Evolutionary conservation across 2,888 invertebrate species (phyloP).

Genomic region (Chloroclystis v-ata): DNA sequence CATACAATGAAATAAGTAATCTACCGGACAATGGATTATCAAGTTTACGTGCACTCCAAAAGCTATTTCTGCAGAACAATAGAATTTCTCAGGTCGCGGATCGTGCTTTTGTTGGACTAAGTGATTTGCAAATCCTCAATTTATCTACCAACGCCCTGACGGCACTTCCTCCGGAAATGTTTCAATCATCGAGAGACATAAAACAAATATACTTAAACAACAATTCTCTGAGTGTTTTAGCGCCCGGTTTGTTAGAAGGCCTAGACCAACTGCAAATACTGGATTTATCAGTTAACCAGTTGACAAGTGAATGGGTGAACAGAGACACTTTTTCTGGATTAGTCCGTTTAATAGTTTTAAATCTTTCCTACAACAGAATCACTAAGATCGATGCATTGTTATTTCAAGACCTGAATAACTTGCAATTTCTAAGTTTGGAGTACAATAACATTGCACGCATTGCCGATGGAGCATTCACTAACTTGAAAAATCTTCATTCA

Average conservation of each 20-base stretch:
- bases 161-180: conserved; percentile 87
- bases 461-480: conserved; percentile 84
- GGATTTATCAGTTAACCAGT: conserved; percentile 85
- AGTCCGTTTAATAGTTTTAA: conserved; percentile 84
- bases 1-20: conserved; percentile 84
- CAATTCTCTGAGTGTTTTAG: conserved; percentile 85
- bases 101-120: conserved; percentile 84
- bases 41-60: conserved; percentile 82
- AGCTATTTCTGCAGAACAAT: conserved; percentile 86
- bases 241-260: conserved; percentile 85
- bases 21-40: conserved; percentile 85
- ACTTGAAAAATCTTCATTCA: conserved; percentile 86
- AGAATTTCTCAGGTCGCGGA: conserved; percentile 85
- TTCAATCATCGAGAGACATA: conserved; percentile 84
- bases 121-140: conserved; percentile 83
- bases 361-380: conserved; percentile 85
- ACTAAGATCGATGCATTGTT: conserved; percentile 83
- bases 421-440: conserved; percentile 86
- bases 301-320: conserved; percentile 88
- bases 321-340: conserved; percentile 87
- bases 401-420: conserved; percentile 85
- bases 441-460: conserved; percentile 83
- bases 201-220: conserved; percentile 86
- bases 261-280: conserved; percentile 85
- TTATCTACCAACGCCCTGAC: conserved; percentile 87